These are phyloP conservation scores for Misgurnus mizolepis DNA, from an alignment of 2,113 vertebrate species.

Conservation along the genomic window DNA sequence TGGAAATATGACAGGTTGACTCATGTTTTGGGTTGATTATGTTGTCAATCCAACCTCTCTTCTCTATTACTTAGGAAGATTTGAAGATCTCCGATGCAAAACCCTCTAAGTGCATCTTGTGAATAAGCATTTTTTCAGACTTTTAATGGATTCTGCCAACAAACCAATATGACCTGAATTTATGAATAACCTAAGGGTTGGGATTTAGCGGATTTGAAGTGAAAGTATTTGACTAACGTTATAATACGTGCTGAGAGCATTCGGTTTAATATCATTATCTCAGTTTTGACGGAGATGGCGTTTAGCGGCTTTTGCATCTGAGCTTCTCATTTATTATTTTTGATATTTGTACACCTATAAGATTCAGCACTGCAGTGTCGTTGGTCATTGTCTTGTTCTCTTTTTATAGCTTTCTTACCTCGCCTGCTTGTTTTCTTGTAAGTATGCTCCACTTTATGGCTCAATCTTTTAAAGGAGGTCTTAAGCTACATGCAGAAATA, in stretches of 20 bases:
- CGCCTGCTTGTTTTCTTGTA: neutral
- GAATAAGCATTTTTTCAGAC: no score
- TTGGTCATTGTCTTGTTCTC: neutral
- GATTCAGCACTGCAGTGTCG: conserved; percentile 34
- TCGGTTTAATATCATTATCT: no score
- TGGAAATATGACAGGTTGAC: conserved; percentile 13
- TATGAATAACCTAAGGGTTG: no score
- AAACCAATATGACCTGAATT: no score
- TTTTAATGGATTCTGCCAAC: no score
- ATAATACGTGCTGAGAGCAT: no score
- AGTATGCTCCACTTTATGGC: neutral
- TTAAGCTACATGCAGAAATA: neutral
- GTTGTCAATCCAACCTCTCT: neutral
- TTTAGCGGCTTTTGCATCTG: no score
- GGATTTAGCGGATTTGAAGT: no score
- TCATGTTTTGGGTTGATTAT: conserved; percentile 14
- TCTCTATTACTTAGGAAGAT: neutral
- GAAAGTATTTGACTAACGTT: no score
- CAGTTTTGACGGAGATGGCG: no score
- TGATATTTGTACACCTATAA: neutral
- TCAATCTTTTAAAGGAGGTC: neutral
- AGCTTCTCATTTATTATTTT: neutral
- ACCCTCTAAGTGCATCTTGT: no score
- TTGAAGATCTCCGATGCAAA: neutral
- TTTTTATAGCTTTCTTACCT: neutral